Evolutionary conservation across 2,797 vertebrate genomes (phyloP).

Genomic region (Triplophysa bombifrons): DNA sequence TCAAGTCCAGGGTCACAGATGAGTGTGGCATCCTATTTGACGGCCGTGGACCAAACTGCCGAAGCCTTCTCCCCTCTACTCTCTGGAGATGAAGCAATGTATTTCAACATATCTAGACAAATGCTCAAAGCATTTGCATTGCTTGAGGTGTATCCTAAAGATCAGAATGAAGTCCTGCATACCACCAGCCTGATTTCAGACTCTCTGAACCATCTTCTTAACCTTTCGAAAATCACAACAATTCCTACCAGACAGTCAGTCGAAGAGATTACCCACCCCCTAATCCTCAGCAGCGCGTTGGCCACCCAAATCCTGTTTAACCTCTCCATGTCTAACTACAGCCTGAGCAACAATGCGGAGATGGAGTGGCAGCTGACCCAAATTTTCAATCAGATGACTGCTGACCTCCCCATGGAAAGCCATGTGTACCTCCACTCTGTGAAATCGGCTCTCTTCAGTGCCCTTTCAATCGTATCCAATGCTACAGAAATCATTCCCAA

Average conservation of each 20-base stretch:
- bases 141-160: constrained; percentile 52
- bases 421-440: constrained; percentile 45
- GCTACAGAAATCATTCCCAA: constrained; percentile 52
- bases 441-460: constrained; percentile 38
- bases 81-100: constrained; percentile 47
- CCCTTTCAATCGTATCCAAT: constrained; percentile 51
- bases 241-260: constrained; percentile 47
- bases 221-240: constrained; percentile 4
- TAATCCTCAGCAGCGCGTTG: constrained; percentile 57
- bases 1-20: constrained; percentile 31
- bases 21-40: constrained; percentile 46
- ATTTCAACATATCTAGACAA: constrained; percentile 59
- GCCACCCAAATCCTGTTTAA: constrained; percentile 58
- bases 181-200: constrained; percentile 49
- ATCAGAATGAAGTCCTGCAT: constrained; percentile 47
- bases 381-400: constrained; percentile 36
- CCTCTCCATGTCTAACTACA: constrained; percentile 54
- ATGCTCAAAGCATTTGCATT: constrained; percentile 56
- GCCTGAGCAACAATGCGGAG: constrained; percentile 43
- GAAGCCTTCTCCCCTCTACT: constrained; percentile 50
- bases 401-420: constrained; percentile 45
- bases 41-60: constrained; percentile 52
- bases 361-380: constrained; percentile 36
- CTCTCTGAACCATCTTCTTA: constrained; percentile 48
- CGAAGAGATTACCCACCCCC: constrained; percentile 36